A percentile compares a stretch with the other conserved stretches of the same genome.
These are phyloP conservation scores for Abramis brama DNA, from an alignment of 2,113 vertebrate genomes.

Conservation along the genomic window DNA sequence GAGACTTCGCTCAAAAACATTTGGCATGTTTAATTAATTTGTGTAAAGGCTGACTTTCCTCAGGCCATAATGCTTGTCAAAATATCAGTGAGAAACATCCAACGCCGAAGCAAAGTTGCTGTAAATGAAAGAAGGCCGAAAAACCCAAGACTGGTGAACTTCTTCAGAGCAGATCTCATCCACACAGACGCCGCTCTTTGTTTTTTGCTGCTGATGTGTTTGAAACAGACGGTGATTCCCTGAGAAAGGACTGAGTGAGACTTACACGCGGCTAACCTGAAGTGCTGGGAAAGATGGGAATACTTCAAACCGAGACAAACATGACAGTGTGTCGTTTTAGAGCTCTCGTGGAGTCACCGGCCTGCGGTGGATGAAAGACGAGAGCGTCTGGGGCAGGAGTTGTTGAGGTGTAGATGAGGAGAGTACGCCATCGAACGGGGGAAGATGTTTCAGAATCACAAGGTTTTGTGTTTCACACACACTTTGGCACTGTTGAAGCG, in stretches of 20 bases:
- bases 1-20: neutral
- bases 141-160: neutral
- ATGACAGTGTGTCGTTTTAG: neutral
- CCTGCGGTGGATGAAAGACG: neutral
- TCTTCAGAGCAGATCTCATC: neutral
- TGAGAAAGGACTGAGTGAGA: neutral
- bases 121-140: neutral
- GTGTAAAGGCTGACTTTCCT: neutral
- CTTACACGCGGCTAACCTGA: neutral
- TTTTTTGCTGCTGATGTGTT: neutral
- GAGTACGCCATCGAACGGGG: neutral
- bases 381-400: neutral
- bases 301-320: slow-evolving; percentile 15
- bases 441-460: slow-evolving; percentile 1
- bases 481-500: neutral
- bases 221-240: neutral
- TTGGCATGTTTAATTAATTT: neutral
- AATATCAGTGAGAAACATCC: too few relatives aligned
- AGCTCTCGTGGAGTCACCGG: neutral
- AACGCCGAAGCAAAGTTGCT: neutral
- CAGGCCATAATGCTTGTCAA: neutral
- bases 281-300: neutral
- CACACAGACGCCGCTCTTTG: neutral
- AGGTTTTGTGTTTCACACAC: neutral
- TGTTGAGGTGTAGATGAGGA: slow-evolving; percentile 4